These are phyloP conservation scores for Pipistrellus pipistrellus DNA, from an alignment of 2,797 vertebrate genomes.

Conservation along the genomic window DNA sequence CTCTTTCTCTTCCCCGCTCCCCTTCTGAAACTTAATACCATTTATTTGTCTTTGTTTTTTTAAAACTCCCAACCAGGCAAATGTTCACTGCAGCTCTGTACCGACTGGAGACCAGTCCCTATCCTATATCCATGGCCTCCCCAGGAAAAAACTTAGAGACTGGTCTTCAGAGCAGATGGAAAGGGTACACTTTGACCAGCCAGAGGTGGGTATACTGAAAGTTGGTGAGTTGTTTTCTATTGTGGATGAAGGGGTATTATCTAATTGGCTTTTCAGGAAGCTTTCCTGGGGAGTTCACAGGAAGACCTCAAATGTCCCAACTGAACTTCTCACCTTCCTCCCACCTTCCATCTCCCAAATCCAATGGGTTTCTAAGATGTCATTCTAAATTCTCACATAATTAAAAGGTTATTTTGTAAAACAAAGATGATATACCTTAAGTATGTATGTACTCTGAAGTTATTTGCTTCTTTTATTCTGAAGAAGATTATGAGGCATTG, in stretches of 20 bases:
- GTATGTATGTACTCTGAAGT: not conserved
- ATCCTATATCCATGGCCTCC: slow-evolving; percentile 84
- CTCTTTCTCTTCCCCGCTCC: not conserved
- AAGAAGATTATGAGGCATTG: not conserved
- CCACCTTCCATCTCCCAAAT: not conserved
- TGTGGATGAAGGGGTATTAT: not conserved
- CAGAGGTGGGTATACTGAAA: slow-evolving; percentile 62
- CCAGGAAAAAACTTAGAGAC: slow-evolving; percentile 63
- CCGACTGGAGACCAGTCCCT: slow-evolving; percentile 86
- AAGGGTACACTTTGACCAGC: not conserved
- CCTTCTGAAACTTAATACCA: not conserved
- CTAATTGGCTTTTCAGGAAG: not conserved
- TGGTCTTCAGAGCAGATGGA: slow-evolving; percentile 47
- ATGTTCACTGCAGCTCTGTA: slow-evolving; percentile 82
- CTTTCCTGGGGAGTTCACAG: not conserved
- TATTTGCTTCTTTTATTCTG: not conserved
- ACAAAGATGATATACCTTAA: not conserved
- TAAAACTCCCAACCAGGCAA: slow-evolving; percentile 76
- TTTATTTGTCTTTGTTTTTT: slow-evolving; percentile 61
- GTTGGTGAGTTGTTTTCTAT: not conserved
- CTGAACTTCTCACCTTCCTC: not conserved
- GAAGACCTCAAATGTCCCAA: not conserved
- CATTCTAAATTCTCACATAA: slow-evolving; percentile 9
- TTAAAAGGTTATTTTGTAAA: not conserved
- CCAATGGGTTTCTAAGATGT: not conserved